Percentiles rank a stretch among this genome's conserved stretches.
Conservation (phyloP, 2,888 invertebrate species). For the Cepaea hortensis region DNA sequence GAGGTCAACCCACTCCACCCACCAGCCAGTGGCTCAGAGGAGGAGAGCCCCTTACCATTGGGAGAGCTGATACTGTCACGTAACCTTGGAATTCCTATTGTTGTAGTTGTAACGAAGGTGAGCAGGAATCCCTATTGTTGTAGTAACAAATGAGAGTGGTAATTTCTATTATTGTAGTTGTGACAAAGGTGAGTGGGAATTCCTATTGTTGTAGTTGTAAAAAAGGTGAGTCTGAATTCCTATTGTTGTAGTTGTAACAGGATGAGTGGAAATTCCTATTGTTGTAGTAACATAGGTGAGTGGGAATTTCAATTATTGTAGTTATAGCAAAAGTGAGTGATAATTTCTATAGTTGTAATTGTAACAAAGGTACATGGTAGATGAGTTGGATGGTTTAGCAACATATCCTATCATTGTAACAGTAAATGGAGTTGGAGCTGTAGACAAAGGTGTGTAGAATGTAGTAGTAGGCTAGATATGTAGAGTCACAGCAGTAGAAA, state of each 20-base stretch:
- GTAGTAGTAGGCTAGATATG: too few relatives aligned
- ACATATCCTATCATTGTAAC: constrained; percentile 94
- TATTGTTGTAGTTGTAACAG: constrained; percentile 96
- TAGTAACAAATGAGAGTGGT: neutral
- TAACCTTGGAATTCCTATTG: constrained; percentile 95
- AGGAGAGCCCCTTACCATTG: constrained; percentile 85
- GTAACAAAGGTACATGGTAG: too few relatives aligned
- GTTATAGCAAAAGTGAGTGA: neutral
- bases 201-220: too few relatives aligned
- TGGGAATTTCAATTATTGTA: neutral
- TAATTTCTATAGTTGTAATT: too few relatives aligned
- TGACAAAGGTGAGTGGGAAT: neutral
- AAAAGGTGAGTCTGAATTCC: constrained; percentile 85
- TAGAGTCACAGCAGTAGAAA: too few relatives aligned
- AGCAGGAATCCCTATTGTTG: neutral
- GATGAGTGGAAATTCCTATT: constrained; percentile 77
- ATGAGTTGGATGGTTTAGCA: constrained; percentile 80
- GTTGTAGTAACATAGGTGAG: neutral
- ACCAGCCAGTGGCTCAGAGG: constrained; percentile 61
- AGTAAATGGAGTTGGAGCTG: constrained; percentile 79
- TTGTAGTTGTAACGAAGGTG: constrained; percentile 97
- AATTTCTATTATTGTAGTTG: neutral
- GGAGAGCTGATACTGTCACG: constrained; percentile 86
- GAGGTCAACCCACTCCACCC: constrained; percentile 72
- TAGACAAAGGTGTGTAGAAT: too few relatives aligned